Percentiles rank a stretch among this genome's conserved stretches.
phyloP scores from a whole-genome alignment of 2,888 invertebrate genomes.

The Plagodis pulveraria region DNA sequence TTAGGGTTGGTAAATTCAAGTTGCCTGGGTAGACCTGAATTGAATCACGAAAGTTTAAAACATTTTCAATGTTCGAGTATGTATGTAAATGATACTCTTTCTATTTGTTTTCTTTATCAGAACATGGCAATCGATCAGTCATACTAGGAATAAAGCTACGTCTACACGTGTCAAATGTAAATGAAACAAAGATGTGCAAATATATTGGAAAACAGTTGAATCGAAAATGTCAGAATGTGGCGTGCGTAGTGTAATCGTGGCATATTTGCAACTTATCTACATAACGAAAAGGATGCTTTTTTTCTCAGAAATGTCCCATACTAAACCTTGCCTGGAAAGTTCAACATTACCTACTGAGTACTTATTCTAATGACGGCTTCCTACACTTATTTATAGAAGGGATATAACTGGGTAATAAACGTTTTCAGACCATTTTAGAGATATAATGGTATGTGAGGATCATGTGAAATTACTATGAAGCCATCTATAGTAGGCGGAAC shows the following conservation, averaged over 20 bases:
- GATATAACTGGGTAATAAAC: not conserved
- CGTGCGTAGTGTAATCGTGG: constrained; percentile 20
- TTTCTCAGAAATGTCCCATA: constrained; percentile 9
- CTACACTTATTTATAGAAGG: not conserved
- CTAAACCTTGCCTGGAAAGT: not conserved
- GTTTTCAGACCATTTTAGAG: too few relatives aligned
- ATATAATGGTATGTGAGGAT: too few relatives aligned
- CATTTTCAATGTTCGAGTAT: too few relatives aligned
- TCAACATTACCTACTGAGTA: not conserved
- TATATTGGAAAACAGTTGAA: constrained; percentile 14
- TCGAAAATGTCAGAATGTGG: constrained; percentile 17
- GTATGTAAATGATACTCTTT: too few relatives aligned
- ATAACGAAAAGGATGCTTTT: constrained; percentile 5
- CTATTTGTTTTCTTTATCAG: not conserved
- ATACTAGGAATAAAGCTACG: not conserved
- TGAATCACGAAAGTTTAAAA: too few relatives aligned
- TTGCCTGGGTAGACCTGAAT: too few relatives aligned
- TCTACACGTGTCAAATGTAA: constrained; percentile 12
- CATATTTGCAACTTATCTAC: constrained; percentile 20
- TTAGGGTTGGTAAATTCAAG: too few relatives aligned
- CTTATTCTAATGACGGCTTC: not conserved
- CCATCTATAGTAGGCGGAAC: too few relatives aligned
- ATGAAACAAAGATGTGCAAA: constrained; percentile 8
- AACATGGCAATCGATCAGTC: constrained; percentile 7
- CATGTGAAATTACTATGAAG: too few relatives aligned